Conservation (phyloP, 2,888 invertebrate genomes). For the Sphinx pinastri region DNA sequence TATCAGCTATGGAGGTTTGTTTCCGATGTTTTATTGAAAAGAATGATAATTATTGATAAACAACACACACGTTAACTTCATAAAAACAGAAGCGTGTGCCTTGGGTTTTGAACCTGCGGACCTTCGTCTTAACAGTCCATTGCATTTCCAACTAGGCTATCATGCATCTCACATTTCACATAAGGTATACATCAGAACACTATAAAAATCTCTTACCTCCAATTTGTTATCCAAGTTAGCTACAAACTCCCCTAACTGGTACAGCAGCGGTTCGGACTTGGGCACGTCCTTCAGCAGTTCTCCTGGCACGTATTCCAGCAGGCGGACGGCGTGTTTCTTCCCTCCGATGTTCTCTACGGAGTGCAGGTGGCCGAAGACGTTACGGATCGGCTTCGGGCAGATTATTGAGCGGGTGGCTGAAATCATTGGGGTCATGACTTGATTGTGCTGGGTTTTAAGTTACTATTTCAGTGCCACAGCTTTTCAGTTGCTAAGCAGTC, state of each 20-base stretch:
- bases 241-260: constrained; percentile 88
- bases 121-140: no score
- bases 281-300: constrained; percentile 86
- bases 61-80: no score
- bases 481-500: no score
- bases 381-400: constrained; percentile 89
- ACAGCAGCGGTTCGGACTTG: constrained; percentile 85
- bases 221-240: constrained; percentile 88
- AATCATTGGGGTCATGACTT: background rate
- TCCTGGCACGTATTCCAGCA: constrained; percentile 91
- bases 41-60: no score
- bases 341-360: constrained; percentile 79
- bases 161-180: no score
- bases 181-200: background rate
- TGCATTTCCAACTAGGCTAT: no score
- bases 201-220: constrained; percentile 74
- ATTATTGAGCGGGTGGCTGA: constrained; percentile 84
- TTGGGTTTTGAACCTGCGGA: no score
- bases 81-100: no score
- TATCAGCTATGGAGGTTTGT: no score
- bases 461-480: no score
- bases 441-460: background rate
- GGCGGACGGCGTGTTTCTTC: constrained; percentile 87
- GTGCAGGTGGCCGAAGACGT: constrained; percentile 86
- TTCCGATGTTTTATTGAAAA: no score